phyloP scores from a whole-genome alignment of 2,113 vertebrate species.

The Ctenodactylus gundi region DNA sequence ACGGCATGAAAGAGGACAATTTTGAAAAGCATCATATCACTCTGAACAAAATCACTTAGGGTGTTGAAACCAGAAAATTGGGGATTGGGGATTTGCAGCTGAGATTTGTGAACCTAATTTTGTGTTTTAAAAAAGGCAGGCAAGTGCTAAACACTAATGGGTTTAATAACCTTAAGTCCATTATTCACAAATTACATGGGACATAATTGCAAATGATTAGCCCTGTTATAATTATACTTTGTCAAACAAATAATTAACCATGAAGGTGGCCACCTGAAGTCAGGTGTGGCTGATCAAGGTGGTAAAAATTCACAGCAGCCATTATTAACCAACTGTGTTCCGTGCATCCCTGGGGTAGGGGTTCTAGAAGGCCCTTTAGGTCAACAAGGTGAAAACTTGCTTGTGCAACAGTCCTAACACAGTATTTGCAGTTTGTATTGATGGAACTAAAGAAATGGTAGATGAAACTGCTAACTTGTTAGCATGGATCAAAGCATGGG shows the following conservation, averaged over 20 bases:
- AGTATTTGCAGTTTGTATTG: not conserved
- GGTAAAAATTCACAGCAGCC: too few species aligned
- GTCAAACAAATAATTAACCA: constrained; percentile 46
- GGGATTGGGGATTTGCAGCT: constrained; percentile 46
- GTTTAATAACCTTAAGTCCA: constrained; percentile 69
- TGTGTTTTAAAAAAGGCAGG: not conserved
- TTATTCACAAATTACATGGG: constrained; percentile 63
- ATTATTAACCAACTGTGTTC: not conserved
- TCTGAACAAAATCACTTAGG: constrained; percentile 17
- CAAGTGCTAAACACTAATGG: constrained; percentile 55
- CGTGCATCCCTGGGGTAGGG: not conserved
- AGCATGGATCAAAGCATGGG: not conserved
- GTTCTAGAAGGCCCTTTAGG: not conserved
- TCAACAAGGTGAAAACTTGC: not conserved
- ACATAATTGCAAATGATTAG: constrained; percentile 45
- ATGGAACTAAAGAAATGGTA: not conserved
- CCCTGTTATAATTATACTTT: constrained; percentile 36
- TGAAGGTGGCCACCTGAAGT: constrained; percentile 18
- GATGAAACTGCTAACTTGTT: not conserved
- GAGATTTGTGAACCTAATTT: constrained; percentile 72
- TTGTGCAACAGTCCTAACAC: not conserved
- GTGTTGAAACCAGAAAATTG: constrained; percentile 55
- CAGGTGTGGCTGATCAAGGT: not conserved
- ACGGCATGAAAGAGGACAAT: not conserved
- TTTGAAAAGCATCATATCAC: constrained; percentile 6